Evolutionary conservation across 1,140 invertebrate genomes (phyloP).

Genomic region (Rhagoletis pomonella): DNA sequence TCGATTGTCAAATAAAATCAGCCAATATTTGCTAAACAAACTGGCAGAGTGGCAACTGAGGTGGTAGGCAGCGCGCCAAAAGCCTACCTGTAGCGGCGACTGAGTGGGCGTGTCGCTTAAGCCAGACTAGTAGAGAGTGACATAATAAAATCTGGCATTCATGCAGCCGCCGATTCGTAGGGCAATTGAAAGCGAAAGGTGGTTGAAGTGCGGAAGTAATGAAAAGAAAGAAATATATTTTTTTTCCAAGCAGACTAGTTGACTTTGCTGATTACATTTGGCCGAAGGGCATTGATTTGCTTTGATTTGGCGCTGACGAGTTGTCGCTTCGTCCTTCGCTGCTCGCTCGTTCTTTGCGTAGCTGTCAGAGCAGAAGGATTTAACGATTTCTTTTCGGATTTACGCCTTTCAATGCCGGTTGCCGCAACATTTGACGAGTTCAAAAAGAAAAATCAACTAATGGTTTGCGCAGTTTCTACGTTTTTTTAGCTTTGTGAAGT

Average conservation of each 20-base stretch:
- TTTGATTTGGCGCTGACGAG: slow-evolving; percentile 36
- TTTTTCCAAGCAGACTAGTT: neutral
- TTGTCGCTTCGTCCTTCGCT: neutral
- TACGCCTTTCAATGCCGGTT: slow-evolving; percentile 15
- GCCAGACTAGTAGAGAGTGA: neutral
- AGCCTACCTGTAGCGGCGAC: neutral
- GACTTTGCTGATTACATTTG: slow-evolving; percentile 39
- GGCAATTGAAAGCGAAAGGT: neutral
- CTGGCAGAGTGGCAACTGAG: neutral
- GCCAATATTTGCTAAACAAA: slow-evolving; percentile 28
- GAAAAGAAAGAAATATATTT: neutral
- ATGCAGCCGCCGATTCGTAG: neutral
- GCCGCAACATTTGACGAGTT: neutral
- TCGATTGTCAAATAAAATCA: slow-evolving; percentile 23
- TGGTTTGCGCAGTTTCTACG: neutral
- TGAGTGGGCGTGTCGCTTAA: slow-evolving; percentile 14
- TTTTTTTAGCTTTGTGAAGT: neutral
- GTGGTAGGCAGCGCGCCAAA: neutral
- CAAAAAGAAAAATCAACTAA: slow-evolving; percentile 2
- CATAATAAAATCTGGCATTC: slow-evolving; percentile 44
- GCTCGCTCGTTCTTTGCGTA: neutral
- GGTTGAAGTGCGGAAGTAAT: neutral
- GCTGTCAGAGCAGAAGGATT: slow-evolving; percentile 39
- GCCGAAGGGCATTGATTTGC: slow-evolving; percentile 40
- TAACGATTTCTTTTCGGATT: slow-evolving; percentile 11